These are phyloP conservation scores for Marasmarcha lunaedactyla DNA, from an alignment of 2,888 invertebrate genomes.

Conservation along the genomic window DNA sequence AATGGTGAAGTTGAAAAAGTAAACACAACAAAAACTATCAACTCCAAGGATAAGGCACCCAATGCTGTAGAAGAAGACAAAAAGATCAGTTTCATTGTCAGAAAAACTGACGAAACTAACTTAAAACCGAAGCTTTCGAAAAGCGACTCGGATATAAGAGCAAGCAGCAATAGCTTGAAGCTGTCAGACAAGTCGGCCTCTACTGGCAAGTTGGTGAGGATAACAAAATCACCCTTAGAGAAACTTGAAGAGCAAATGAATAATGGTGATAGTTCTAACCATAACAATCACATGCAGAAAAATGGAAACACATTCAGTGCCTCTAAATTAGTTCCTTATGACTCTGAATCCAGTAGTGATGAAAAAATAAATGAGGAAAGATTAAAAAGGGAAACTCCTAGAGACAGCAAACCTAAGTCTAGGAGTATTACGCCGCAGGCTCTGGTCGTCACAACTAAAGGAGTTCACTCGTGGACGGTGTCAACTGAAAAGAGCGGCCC, in stretches of 20 bases:
- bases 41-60: slow-evolving; percentile 35
- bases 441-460: slow-evolving; percentile 30
- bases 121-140: slow-evolving; percentile 35
- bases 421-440: slow-evolving; percentile 10
- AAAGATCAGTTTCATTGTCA: slow-evolving; percentile 43
- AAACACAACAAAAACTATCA: slow-evolving; percentile 34
- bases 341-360: slow-evolving; percentile 68
- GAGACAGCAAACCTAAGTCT: slow-evolving; percentile 19
- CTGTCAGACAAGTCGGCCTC: slow-evolving; percentile 32
- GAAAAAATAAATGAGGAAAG: slow-evolving; percentile 18
- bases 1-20: slow-evolving; percentile 60
- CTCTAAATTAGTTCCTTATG: slow-evolving; percentile 70
- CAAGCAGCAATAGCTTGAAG: slow-evolving; percentile 23
- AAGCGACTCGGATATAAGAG: slow-evolving; percentile 37
- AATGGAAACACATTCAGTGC: slow-evolving; percentile 34
- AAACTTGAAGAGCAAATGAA: slow-evolving; percentile 56
- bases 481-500: slow-evolving; percentile 48
- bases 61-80: slow-evolving; percentile 42
- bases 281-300: slow-evolving; percentile 26
- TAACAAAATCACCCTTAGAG: slow-evolving; percentile 46
- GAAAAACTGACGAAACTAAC: slow-evolving; percentile 38
- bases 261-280: slow-evolving; percentile 28
- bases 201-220: slow-evolving; percentile 39
- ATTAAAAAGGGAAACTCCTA: slow-evolving; percentile 18
- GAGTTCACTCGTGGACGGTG: slow-evolving; percentile 42